Base-by-base conservation (phyloP, 2,888 invertebrate species). In the Hirtodrosophila confusa region DNA sequence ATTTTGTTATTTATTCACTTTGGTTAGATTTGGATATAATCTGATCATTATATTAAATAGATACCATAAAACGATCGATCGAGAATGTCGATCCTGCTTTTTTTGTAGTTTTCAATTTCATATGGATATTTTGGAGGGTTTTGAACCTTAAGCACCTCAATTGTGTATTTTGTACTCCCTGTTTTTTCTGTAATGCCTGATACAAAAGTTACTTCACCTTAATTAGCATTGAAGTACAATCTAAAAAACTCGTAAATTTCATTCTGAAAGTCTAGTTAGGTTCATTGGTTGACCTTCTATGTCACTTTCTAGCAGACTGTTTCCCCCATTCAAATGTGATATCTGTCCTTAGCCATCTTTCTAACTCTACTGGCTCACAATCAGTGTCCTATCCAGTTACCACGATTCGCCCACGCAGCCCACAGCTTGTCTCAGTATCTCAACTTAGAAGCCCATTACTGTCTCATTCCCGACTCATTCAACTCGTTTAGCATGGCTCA, bases 401-500 rank as follows among this genome's bases (percentile, higher is more conserved):
- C 78, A 80, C 78, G 77, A 61, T 80, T 74, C 78, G 48, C 73
- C 80, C 65, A 80, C 78, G 75, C 69, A 67, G 67, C 60, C 53
- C 31, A 45, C 51, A 60, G 62, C 54, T 62, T 80, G 71, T 69
- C 68, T 69, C 74, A 75, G 84, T 84, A 84, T 84, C 76, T 89
- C 80, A 83, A 80, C 86, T 75, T 80, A 80, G 89, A 80, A 86
- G 89, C 87, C 89, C 86, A 89, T 90, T 90, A 89, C 80, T 89
- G 90, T 89, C 89, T 85, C 87, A 86, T 89, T 88, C 79, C 75
- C 85, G 77, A 85, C 89, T 90, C 88, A 89, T 84, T 88, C 87
- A 85, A 78, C 89, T 84, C 78, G 86, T 89, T 86, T 84, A 79
- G 80, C 78, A 72, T 72, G 63, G 63, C 79, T 56, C 61, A 67